These are phyloP conservation scores for Myotis planiceps DNA, from an alignment of 2,797 vertebrate species.

Conservation along the genomic window DNA sequence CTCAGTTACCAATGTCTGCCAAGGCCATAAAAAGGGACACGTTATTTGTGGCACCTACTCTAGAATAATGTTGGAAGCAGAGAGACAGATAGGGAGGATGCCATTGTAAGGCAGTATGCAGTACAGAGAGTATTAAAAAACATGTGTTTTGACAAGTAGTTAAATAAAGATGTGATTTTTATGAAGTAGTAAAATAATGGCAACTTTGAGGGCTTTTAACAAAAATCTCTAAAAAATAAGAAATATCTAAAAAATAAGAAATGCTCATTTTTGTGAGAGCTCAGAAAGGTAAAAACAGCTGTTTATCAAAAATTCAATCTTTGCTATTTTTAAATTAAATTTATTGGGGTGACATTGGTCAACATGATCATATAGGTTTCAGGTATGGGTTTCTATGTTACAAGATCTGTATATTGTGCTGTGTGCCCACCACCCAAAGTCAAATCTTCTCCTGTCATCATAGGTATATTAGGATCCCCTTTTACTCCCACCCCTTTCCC, in stretches of 20 bases:
- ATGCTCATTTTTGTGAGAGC: neutral
- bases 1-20: neutral
- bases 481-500: no score
- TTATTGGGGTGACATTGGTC: no score
- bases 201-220: neutral
- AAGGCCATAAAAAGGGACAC: neutral
- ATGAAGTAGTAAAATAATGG: neutral
- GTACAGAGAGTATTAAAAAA: neutral
- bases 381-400: no score
- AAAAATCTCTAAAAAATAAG: neutral
- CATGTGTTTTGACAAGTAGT: neutral
- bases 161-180: neutral
- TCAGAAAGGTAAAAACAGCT: neutral
- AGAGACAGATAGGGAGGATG: neutral
- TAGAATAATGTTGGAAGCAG: neutral
- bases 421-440: no score
- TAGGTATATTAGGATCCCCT: no score
- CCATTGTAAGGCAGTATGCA: neutral
- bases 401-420: no score
- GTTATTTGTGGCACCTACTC: neutral
- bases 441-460: no score
- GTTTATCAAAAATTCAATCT: neutral
- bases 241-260: neutral
- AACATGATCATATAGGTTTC: no score
- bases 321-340: neutral